Percentiles rank a stretch among this genome's conserved stretches.
phyloP scores from a whole-genome alignment of 2,888 invertebrate species.

The Eupelmus urozonus region DNA sequence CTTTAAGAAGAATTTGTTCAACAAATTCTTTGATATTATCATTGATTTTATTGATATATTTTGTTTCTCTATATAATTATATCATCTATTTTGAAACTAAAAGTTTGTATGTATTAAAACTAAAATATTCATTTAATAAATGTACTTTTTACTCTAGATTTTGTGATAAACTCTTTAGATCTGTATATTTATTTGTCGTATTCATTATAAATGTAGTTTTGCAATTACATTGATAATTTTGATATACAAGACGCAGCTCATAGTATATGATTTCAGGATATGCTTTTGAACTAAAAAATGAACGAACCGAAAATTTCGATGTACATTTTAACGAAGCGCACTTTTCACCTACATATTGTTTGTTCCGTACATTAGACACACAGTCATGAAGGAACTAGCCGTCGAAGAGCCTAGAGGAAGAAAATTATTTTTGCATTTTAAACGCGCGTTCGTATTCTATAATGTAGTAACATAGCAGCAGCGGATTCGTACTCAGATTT shows the following conservation, averaged over 20 bases:
- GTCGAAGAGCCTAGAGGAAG: conserved; percentile 58
- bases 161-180: background rate
- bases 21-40: no score
- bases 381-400: conserved; percentile 54
- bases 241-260: background rate
- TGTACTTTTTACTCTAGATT: background rate
- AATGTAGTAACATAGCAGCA: conserved; percentile 21
- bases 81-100: background rate
- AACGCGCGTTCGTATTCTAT: conserved; percentile 19
- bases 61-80: conserved; percentile 2
- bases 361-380: conserved; percentile 56
- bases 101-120: no score
- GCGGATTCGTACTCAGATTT: conserved; percentile 20
- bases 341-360: conserved; percentile 16
- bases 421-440: conserved; percentile 45
- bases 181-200: conserved; percentile 4
- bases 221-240: conserved; percentile 5
- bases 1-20: no score
- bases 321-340: conserved; percentile 32
- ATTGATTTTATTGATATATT: no score
- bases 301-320: conserved; percentile 26
- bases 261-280: background rate
- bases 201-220: conserved; percentile 21
- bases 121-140: no score
- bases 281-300: conserved; percentile 15